Evolutionary conservation across 1,140 invertebrate species (phyloP), one percentile per base, ranked within the genome.

Genomic region (Drosophila littoralis): DNA sequence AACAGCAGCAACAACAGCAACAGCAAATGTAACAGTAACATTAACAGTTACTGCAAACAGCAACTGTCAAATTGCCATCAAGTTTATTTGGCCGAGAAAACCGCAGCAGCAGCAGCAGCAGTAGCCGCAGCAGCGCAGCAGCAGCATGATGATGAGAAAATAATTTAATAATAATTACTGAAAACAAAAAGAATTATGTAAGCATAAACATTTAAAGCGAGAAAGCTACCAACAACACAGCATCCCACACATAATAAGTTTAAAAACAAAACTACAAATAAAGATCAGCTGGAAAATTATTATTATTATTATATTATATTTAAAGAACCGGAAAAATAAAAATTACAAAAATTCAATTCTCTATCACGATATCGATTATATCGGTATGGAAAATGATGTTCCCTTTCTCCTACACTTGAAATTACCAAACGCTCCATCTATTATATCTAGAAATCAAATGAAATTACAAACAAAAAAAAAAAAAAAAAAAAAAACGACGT

Each of bases 301-400:
- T 85, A 89, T 86, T 86, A 86, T 88, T 88, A 88, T 88, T 84
- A 81, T 89, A 88, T 84, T 88, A 88, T 88, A 88, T 88, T 88
- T 88, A 88, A 88, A 78, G 77, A 88, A 88, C 84, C 84, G 80
- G 84, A 83, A 89, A 77, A 86, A 89, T 84, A 88, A 88, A 88
- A 88, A 83, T 84, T 88, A 82, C 77, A 89, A 84, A 88, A 88
- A 88, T 88, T 89, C 71, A 88, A 89, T 70, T 83, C 40, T 48
- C 45, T 58, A 67, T 66, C 60, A 57, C 76, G 42, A 58, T 61
- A 66, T 52, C 36, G 50, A 52, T 33, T 10, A 5, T 28, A 28
- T 28, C 22, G 22, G 3, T 28, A 28, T 28, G 4, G 22, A 28
- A 28, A 28, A 28, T 28, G 22, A 28, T 28, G 0, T 28, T 28